A percentile compares a stretch with the other conserved stretches of the same genome.
Evolutionary conservation across 2,113 vertebrate species (phyloP).

Genomic region (Pangasianodon hypophthalmus): DNA sequence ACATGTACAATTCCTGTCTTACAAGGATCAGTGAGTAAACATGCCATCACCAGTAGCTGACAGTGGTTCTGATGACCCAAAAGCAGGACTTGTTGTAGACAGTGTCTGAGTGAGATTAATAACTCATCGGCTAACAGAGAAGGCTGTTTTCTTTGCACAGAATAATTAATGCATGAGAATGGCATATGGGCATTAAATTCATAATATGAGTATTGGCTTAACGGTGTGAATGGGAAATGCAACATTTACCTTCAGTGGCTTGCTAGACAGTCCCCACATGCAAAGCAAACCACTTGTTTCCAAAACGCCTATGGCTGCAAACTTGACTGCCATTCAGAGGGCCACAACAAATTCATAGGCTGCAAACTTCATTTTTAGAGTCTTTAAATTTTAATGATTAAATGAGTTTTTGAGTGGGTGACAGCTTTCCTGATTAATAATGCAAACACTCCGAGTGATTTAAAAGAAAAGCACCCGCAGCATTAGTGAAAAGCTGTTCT

Average conservation of each 20-base stretch:
- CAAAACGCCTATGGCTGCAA: neutral
- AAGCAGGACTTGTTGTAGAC: neutral
- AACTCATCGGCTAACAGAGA: neutral
- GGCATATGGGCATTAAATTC: constrained; percentile 28
- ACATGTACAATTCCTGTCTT: neutral
- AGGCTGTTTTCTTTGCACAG: constrained; percentile 4
- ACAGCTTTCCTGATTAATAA: constrained; percentile 42
- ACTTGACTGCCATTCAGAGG: constrained; percentile 14
- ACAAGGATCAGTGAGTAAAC: neutral
- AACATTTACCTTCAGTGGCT: neutral
- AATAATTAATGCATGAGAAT: constrained; percentile 34
- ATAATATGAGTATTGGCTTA: constrained; percentile 10
- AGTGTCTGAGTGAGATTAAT: neutral
- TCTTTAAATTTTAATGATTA: constrained; percentile 49
- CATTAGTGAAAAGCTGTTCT: constrained; percentile 3
- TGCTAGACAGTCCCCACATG: constrained; percentile 1
- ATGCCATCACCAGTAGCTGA: neutral
- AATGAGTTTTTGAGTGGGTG: constrained; percentile 41
- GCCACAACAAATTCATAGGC: constrained; percentile 26
- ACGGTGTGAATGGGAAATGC: neutral
- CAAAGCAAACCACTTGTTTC: constrained; percentile 22
- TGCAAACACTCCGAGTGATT: neutral
- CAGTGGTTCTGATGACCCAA: constrained; percentile 16
- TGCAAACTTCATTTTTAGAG: constrained; percentile 34
- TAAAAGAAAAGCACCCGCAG: constrained; percentile 4